Evolutionary conservation across 1,140 invertebrate genomes (phyloP), one percentile per base, ranked within the genome.

Genomic region (Drosophila ficusphila): DNA sequence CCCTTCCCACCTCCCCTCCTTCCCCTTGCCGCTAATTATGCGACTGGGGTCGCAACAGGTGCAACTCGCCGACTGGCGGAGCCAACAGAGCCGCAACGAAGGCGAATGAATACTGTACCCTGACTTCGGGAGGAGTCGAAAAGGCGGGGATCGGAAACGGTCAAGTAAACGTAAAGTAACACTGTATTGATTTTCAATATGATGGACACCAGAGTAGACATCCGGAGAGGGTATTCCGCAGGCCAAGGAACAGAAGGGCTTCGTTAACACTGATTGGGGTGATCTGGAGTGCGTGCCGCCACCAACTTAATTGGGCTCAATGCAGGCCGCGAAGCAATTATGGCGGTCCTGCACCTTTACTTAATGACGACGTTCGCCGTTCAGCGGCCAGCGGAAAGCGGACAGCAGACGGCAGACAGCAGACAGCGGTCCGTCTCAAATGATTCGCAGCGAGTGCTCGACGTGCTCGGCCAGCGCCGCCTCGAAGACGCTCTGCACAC

Each of bases 1-100:
- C 33, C 25, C 51, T 38, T 23, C 31, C 41, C 14, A 5, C 31
- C 25, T 56, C 38, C 29, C 31, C 41, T 19, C 8, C 31, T 36
- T 41, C 44, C 9, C 38, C 76, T 78, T 85, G n/a, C n/a, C n/a
- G n/a, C n/a, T 85, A 85, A 85, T 85, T 88, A 83, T 74, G 67
- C 88, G 53, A 19, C 29, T 23, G 57, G 57, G 48, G 51, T 41
- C 33, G 64, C 61, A 68, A 68, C 64, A 68, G 64, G 64, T 68
- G 64, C 64, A 68, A 68, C n/a, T 52, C n/a, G 19, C 1, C 42
- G 27, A 64, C 51, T 27, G 60, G 41, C 51, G 23, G 14, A 42
- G 61, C 52, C 33, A 68, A 52, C 44, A 42, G 64, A 52, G 64
- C 33, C 41, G 64, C 52, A 67, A 68, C 67, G 46, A 42, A 33